Conservation (phyloP, 2,888 invertebrate genomes). For the Caenorhabditis becei region DNA sequence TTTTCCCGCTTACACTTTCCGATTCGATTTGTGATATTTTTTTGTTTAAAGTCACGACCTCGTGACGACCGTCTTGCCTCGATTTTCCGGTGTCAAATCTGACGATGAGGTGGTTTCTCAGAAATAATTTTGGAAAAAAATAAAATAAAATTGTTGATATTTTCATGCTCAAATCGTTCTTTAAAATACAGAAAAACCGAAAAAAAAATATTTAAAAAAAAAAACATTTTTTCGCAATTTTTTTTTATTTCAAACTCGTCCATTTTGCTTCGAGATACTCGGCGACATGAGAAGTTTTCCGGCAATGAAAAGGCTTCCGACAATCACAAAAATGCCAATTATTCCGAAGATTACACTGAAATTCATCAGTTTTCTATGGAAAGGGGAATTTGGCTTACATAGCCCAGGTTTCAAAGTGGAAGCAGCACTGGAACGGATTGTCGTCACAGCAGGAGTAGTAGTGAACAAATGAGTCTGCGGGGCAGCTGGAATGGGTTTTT, state of each 20-base stretch:
- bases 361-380: not conserved
- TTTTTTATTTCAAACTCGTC: conserved; percentile 12
- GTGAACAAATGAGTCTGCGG: conserved; percentile 78
- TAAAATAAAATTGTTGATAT: conserved; percentile 1
- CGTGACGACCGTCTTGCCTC: conserved; percentile 5
- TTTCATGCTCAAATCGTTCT: not conserved
- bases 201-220: not conserved
- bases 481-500: conserved; percentile 70
- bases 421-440: conserved; percentile 80
- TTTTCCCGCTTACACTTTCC: not conserved
- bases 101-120: conserved; percentile 17
- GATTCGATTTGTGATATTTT: conserved; percentile 12
- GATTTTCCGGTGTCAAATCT: conserved; percentile 12
- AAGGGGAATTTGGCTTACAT: conserved; percentile 68
- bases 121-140: not conserved
- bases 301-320: conserved; percentile 54
- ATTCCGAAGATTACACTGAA: conserved; percentile 65
- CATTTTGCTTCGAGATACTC: conserved; percentile 18
- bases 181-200: too few species aligned
- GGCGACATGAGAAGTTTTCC: conserved; percentile 55
- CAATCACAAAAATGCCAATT: conserved; percentile 48
- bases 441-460: conserved; percentile 80
- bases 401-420: conserved; percentile 80
- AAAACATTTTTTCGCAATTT: not conserved
- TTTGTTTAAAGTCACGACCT: conserved; percentile 8